Evolutionary conservation across 2,797 vertebrate species (phyloP).

Genomic region (Lophura swinhoii): DNA sequence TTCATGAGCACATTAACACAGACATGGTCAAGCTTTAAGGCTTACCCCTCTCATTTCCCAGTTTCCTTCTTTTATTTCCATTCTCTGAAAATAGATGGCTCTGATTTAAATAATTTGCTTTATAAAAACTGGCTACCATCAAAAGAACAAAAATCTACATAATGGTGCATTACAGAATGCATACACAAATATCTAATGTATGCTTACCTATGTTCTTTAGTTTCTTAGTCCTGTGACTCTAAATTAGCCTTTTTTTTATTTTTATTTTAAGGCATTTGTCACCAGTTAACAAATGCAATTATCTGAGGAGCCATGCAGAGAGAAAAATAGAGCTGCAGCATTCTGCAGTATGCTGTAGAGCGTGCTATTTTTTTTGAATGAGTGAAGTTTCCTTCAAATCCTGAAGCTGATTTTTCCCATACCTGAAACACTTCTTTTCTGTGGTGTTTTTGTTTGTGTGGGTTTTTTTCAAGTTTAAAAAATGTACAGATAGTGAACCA

Average conservation of each 20-base stretch:
- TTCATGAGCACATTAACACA: background rate
- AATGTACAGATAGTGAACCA: background rate
- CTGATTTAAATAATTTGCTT: slow-evolving; percentile 16
- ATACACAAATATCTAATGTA: background rate
- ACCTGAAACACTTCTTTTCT: background rate
- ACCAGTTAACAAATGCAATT: slow-evolving; percentile 38
- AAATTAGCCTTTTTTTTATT: background rate
- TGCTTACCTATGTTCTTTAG: background rate
- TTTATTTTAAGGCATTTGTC: slow-evolving; percentile 20
- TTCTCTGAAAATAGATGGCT: background rate
- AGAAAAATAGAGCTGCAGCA: slow-evolving; percentile 53
- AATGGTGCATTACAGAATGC: background rate
- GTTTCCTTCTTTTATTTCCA: background rate
- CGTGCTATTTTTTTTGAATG: background rate
- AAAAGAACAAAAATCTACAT: background rate
- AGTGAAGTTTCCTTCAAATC: background rate
- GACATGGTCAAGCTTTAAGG: background rate
- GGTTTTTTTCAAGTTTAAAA: background rate
- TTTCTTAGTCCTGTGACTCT: slow-evolving; percentile 6
- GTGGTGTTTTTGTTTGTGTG: too few species aligned
- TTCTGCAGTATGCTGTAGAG: background rate
- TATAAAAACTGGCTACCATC: background rate
- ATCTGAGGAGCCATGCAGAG: slow-evolving; percentile 51
- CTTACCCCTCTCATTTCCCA: background rate
- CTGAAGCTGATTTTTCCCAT: background rate